Conservation (phyloP, 2,113 vertebrate species). For the Myanophis thanlyinensis region DNA sequence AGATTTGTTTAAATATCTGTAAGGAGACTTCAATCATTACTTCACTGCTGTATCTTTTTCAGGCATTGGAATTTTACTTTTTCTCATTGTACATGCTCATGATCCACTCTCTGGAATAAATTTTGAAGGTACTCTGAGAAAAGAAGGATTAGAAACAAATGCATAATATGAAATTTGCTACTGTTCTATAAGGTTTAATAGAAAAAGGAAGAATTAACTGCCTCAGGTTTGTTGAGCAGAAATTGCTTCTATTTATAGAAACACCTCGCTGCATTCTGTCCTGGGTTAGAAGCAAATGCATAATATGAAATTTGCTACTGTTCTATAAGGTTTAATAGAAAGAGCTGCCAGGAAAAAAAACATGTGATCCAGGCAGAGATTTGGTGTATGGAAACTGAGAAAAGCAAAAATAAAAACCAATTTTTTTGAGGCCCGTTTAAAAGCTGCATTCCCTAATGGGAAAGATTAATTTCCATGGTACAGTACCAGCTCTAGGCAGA, state of each 20-base stretch:
- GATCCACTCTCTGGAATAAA: background rate
- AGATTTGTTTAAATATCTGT: background rate
- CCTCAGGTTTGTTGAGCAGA: background rate
- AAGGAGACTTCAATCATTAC: background rate
- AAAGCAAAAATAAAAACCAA: background rate
- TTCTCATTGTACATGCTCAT: background rate
- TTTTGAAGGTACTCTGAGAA: background rate
- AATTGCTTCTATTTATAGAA: background rate
- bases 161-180: constrained; percentile 5
- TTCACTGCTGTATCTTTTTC: background rate
- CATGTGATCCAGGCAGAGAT: background rate
- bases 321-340: background rate
- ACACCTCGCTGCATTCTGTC: background rate
- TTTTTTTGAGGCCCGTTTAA: background rate
- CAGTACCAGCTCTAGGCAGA: background rate
- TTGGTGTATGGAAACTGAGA: background rate
- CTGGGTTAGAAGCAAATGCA: background rate
- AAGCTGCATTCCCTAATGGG: background rate
- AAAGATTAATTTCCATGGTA: background rate
- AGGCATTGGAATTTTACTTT: background rate
- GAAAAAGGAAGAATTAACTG: background rate
- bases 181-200: background rate
- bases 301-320: constrained; percentile 5
- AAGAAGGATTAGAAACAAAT: background rate
- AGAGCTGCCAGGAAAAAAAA: background rate